These are phyloP conservation scores for Napeogenes inachia DNA, from an alignment of 2,888 invertebrate species.

Conservation along the genomic window DNA sequence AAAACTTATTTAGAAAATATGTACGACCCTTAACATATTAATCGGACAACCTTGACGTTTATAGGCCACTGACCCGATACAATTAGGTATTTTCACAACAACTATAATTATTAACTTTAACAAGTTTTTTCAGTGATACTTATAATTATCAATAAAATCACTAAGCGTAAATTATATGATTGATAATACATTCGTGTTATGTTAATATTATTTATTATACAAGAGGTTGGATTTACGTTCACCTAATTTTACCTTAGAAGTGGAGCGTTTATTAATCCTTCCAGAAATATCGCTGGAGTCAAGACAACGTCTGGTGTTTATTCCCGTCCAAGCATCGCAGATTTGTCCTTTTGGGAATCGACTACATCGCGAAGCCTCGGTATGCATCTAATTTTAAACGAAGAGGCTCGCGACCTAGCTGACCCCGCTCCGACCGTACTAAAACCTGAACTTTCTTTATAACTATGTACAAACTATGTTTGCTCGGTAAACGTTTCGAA, in stretches of 20 bases:
- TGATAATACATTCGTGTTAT: neutral
- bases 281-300: slow-evolving; percentile 65
- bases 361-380: slow-evolving; percentile 64
- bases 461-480: slow-evolving; percentile 71
- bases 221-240: neutral
- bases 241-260: slow-evolving; percentile 9
- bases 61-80: slow-evolving; percentile 53
- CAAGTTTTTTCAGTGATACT: slow-evolving; percentile 15
- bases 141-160: slow-evolving; percentile 14
- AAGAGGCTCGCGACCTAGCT: slow-evolving; percentile 74
- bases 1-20: slow-evolving; percentile 9
- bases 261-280: slow-evolving; percentile 68
- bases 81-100: slow-evolving; percentile 20
- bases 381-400: slow-evolving; percentile 77
- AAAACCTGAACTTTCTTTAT: slow-evolving; percentile 77
- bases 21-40: slow-evolving; percentile 42
- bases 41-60: slow-evolving; percentile 57
- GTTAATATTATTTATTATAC: neutral
- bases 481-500: slow-evolving; percentile 69
- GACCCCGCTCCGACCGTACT: slow-evolving; percentile 72
- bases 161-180: neutral
- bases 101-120: slow-evolving; percentile 14
- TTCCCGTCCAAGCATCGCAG: slow-evolving; percentile 62
- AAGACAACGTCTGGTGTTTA: slow-evolving; percentile 59
- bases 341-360: slow-evolving; percentile 56